A percentile compares a stretch with the other conserved stretches of the same genome.
These are phyloP conservation scores for Temnothorax rugatulus DNA, from an alignment of 2,888 invertebrate genomes.

Conservation along the genomic window DNA sequence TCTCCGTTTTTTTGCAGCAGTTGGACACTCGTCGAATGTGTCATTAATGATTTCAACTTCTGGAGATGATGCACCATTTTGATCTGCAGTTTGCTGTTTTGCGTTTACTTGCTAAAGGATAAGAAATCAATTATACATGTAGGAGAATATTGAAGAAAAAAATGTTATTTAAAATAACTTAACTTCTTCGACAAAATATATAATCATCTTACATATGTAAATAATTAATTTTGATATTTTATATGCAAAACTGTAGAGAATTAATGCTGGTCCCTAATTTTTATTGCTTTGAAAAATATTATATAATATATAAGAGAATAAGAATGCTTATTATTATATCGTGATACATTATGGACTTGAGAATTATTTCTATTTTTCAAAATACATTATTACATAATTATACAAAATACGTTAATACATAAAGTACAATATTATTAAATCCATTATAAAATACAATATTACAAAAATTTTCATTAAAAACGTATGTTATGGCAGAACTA, in stretches of 20 bases:
- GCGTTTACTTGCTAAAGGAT: neutral
- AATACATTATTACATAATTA: neutral
- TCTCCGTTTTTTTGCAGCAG: constrained; percentile 6
- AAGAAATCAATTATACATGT: constrained; percentile 3
- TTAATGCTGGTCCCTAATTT: neutral
- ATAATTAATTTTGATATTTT: neutral
- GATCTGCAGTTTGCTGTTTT: constrained; percentile 4
- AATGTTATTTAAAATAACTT: neutral
- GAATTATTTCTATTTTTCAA: neutral
- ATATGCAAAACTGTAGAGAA: neutral
- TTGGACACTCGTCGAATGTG: neutral
- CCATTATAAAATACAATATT: neutral
- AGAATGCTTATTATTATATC: neutral
- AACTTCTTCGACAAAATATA: neutral
- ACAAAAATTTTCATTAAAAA: neutral
- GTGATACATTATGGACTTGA: neutral
- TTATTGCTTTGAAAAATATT: neutral
- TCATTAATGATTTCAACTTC: constrained; percentile 3
- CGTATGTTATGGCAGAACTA: neutral
- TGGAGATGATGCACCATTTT: neutral
- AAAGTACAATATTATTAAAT: neutral
- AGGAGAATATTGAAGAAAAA: neutral
- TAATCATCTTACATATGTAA: neutral
- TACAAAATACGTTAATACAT: no score
- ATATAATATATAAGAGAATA: neutral